These are phyloP conservation scores for Therioaphis trifolii DNA, from an alignment of 2,888 invertebrate genomes.

Conservation along the genomic window DNA sequence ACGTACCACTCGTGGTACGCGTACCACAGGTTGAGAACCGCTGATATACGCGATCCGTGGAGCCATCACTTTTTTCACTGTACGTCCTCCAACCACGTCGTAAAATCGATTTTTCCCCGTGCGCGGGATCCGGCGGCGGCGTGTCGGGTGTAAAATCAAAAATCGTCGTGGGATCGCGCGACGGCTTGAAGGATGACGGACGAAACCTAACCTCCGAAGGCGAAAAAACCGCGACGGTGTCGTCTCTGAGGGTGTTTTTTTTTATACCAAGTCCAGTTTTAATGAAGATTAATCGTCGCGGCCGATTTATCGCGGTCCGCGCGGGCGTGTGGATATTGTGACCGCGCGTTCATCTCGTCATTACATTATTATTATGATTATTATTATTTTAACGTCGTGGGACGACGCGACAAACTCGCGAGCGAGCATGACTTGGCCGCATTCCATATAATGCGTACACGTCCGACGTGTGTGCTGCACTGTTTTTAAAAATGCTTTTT, in stretches of 20 bases:
- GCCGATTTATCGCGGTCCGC: neutral
- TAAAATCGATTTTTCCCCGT: neutral
- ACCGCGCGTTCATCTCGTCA: neutral
- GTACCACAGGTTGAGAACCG: no score
- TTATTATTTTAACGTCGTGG: neutral
- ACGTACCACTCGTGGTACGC: no score
- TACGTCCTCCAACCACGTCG: neutral
- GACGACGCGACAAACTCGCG: conserved; percentile 31
- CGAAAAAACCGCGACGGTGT: neutral
- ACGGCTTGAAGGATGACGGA: no score
- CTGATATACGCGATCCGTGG: no score
- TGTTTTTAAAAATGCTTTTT: neutral
- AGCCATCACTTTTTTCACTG: no score
- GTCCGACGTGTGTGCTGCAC: neutral
- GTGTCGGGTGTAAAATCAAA: no score
- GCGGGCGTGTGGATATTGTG: no score
- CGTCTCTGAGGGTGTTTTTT: no score
- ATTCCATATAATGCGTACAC: neutral
- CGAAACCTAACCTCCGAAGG: no score
- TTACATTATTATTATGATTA: neutral
- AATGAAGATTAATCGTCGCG: conserved; percentile 37
- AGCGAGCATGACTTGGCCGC: conserved; percentile 18
- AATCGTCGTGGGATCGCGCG: no score
- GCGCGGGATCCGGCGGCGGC: no score
- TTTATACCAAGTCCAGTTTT: neutral